Percentiles rank a stretch among this genome's conserved stretches.
Evolutionary conservation across 1,140 invertebrate genomes (phyloP).

Genomic region (Bombus haemorrhoidalis): DNA sequence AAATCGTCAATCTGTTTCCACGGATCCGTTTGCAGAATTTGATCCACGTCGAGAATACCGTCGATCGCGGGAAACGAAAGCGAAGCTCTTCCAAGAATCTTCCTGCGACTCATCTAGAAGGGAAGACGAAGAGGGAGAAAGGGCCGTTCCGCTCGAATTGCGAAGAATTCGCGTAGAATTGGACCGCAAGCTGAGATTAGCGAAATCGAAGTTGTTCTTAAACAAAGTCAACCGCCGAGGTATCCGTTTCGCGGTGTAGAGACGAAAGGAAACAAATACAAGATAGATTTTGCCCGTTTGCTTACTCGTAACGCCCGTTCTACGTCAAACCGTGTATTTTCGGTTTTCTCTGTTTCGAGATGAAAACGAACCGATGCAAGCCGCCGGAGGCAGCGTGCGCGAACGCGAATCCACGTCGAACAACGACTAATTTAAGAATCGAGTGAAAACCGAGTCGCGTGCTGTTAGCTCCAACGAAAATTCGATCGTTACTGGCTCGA

Average conservation of each 20-base stretch:
- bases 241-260: not conserved
- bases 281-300: slow-evolving; percentile 27
- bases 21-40: slow-evolving; percentile 13
- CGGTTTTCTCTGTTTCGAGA: slow-evolving; percentile 28
- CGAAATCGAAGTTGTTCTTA: not conserved
- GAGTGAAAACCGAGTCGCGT: not conserved
- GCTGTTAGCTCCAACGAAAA: not conserved
- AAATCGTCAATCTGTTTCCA: slow-evolving; percentile 28
- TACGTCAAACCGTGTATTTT: slow-evolving; percentile 49
- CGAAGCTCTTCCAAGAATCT: slow-evolving; percentile 27
- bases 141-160: not conserved
- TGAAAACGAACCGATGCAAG: not conserved
- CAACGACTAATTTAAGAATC: slow-evolving; percentile 23
- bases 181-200: not conserved
- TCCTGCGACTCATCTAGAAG: slow-evolving; percentile 14
- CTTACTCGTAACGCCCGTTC: slow-evolving; percentile 26
- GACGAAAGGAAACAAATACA: slow-evolving; percentile 31
- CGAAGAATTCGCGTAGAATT: not conserved
- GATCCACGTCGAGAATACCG: slow-evolving; percentile 38
- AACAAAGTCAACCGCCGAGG: not conserved
- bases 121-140: no score
- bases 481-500: slow-evolving; percentile 1
- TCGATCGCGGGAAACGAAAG: slow-evolving; percentile 32
- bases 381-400: not conserved
- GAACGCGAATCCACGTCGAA: not conserved